Percentiles rank a stretch among this genome's conserved stretches.
These are phyloP conservation scores for Ormyrus labotus DNA, from an alignment of 2,888 invertebrate species.

Conservation along the genomic window DNA sequence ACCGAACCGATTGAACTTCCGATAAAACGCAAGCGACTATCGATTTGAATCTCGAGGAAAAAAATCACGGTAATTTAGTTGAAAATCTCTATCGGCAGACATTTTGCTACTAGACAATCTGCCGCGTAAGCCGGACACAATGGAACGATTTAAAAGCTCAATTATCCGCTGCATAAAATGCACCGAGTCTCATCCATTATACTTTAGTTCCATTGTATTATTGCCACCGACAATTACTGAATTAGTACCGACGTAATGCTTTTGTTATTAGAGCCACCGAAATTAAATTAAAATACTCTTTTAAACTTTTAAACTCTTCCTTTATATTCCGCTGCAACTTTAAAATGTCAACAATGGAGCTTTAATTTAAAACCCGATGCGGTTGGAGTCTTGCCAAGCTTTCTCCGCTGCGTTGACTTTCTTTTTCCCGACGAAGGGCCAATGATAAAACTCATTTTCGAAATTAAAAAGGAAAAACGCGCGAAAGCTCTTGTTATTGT, in stretches of 20 bases:
- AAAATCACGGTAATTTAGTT: not conserved
- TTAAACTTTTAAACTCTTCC: slow-evolving; percentile 2
- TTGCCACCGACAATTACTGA: no score
- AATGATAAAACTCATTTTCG: not conserved
- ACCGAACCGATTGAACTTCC: not conserved
- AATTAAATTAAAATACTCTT: slow-evolving; percentile 10
- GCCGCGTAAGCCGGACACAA: no score
- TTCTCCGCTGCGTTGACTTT: slow-evolving; percentile 32
- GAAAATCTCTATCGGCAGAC: no score
- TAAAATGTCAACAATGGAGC: not conserved
- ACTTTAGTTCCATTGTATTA: no score
- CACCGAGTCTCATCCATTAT: no score
- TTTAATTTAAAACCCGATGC: slow-evolving; percentile 5
- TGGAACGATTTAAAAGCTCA: no score
- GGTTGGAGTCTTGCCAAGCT: slow-evolving; percentile 33
- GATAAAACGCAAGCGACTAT: not conserved
- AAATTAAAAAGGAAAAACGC: not conserved
- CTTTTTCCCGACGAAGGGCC: not conserved
- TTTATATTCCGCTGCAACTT: not conserved
- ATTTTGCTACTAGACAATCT: no score
- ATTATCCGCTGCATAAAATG: no score
- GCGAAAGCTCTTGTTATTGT: not conserved
- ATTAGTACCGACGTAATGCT: not conserved
- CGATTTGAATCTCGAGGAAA: not conserved
- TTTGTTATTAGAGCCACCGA: not conserved